These are phyloP conservation scores for Nibea coibor DNA, from an alignment of 2,113 vertebrate species.

Conservation along the genomic window DNA sequence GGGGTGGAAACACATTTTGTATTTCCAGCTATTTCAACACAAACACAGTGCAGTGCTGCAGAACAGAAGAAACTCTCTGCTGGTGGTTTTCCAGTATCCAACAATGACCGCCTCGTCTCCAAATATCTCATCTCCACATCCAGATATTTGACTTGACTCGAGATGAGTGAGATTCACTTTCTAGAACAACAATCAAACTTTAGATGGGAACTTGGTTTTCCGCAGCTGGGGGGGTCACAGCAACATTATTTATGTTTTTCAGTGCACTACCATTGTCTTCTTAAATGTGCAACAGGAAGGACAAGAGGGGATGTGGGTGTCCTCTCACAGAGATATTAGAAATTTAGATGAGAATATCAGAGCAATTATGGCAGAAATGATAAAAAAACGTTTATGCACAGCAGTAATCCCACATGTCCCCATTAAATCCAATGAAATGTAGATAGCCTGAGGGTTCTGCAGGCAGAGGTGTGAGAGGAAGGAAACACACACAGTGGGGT, in stretches of 20 bases:
- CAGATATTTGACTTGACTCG: constrained; percentile 53
- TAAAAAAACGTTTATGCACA: neutral
- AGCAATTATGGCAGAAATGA: neutral
- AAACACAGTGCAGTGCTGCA: neutral
- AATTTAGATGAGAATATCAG: neutral
- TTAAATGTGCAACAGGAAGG: constrained; percentile 9
- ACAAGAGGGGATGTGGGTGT: neutral
- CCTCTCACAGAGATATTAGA: neutral
- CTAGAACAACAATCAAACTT: constrained; percentile 56
- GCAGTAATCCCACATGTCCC: neutral
- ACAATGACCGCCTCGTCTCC: constrained; percentile 22
- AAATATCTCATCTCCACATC: constrained; percentile 37
- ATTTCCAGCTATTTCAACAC: constrained; percentile 54
- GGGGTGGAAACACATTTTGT: constrained; percentile 53
- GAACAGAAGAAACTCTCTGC: constrained; percentile 10
- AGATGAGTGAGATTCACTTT: constrained; percentile 53
- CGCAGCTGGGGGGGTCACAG: constrained; percentile 25
- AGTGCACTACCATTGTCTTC: constrained; percentile 46
- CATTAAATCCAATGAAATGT: neutral
- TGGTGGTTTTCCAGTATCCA: constrained; percentile 24
- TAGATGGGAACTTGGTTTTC: constrained; percentile 25
- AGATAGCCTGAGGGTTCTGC: neutral
- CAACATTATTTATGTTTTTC: constrained; percentile 24
- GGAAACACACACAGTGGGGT: neutral
- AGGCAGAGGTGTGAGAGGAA: constrained; percentile 9